Evolutionary conservation across 2,888 invertebrate genomes (phyloP).

Genomic region (Iselma pallidipennis): DNA sequence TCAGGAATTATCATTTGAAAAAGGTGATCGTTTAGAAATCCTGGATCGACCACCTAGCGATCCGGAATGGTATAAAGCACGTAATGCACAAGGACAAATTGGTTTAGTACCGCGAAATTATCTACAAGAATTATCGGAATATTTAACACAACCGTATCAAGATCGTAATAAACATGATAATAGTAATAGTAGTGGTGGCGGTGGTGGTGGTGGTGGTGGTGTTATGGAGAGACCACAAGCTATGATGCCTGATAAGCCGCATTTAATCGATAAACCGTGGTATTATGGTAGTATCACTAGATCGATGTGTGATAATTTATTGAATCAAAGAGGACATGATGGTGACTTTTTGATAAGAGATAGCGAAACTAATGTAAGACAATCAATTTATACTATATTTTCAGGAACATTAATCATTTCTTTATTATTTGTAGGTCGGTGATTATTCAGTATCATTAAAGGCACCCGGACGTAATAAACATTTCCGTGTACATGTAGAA

Average conservation of each 20-base stretch:
- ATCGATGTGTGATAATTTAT: conserved; percentile 93
- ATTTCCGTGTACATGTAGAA: conserved; percentile 97
- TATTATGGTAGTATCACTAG: conserved; percentile 96
- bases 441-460: conserved; percentile 98
- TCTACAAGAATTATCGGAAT: conserved; percentile 88
- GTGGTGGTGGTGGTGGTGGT: not conserved
- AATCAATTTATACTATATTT: conserved; percentile 36
- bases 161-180: conserved; percentile 52
- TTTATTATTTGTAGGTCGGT: conserved; percentile 75
- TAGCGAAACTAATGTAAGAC: conserved; percentile 98
- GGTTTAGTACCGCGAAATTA: conserved; percentile 97
- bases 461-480: conserved; percentile 97
- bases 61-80: conserved; percentile 98
- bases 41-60: conserved; percentile 95
- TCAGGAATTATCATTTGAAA: conserved; percentile 95
- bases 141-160: conserved; percentile 82
- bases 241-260: conserved; percentile 62
- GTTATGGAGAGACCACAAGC: conserved; percentile 54
- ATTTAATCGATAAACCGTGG: conserved; percentile 87
- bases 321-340: conserved; percentile 94
- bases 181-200: not conserved
- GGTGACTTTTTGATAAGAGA: conserved; percentile 99
- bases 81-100: conserved; percentile 88
- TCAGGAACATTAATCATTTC: not conserved
- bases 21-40: conserved; percentile 94